phyloP scores from a whole-genome alignment of 2,797 vertebrate genomes.

The Poeciliopsis infans region DNA sequence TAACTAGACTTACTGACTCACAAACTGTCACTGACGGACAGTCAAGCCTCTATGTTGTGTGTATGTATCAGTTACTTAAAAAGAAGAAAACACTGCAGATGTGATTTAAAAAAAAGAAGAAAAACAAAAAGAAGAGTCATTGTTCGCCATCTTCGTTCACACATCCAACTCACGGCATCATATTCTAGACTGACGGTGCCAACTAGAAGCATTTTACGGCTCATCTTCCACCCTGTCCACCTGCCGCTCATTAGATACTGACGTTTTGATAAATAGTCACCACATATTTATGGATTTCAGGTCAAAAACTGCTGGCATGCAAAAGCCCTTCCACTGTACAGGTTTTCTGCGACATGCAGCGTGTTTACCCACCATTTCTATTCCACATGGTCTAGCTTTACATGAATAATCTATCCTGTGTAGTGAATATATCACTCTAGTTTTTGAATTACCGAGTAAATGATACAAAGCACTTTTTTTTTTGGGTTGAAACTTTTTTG shows the following conservation, averaged over 20 bases:
- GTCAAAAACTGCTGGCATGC: conserved; percentile 33
- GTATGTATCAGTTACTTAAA: conserved; percentile 68
- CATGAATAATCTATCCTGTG: conserved; percentile 59
- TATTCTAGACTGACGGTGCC: conserved; percentile 73
- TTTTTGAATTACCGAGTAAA: conserved; percentile 65
- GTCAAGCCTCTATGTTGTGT: conserved; percentile 66
- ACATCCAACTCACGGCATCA: conserved; percentile 62
- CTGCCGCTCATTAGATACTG: conserved; percentile 71
- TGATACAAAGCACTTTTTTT: conserved; percentile 75
- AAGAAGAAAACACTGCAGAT: conserved; percentile 47
- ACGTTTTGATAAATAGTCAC: conserved; percentile 72
- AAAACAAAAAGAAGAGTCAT: conserved; percentile 17
- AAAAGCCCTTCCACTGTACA: conserved; percentile 62
- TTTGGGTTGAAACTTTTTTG: conserved; percentile 53
- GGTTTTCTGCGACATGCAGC: conserved; percentile 48
- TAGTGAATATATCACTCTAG: conserved; percentile 70
- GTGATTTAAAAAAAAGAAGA: conserved; percentile 34
- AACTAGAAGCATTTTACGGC: conserved; percentile 62
- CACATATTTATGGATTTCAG: conserved; percentile 66
- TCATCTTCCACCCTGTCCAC: conserved; percentile 58
- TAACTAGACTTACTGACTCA: conserved; percentile 52
- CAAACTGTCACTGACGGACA: conserved; percentile 59
- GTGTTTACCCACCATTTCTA: conserved; percentile 48
- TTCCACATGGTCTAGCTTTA: conserved; percentile 67
- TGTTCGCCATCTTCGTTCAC: conserved; percentile 64